Percentiles rank a stretch among this genome's conserved stretches.
Evolutionary conservation across 2,113 vertebrate species (phyloP).

Genomic region (Onychostruthus taczanowskii): DNA sequence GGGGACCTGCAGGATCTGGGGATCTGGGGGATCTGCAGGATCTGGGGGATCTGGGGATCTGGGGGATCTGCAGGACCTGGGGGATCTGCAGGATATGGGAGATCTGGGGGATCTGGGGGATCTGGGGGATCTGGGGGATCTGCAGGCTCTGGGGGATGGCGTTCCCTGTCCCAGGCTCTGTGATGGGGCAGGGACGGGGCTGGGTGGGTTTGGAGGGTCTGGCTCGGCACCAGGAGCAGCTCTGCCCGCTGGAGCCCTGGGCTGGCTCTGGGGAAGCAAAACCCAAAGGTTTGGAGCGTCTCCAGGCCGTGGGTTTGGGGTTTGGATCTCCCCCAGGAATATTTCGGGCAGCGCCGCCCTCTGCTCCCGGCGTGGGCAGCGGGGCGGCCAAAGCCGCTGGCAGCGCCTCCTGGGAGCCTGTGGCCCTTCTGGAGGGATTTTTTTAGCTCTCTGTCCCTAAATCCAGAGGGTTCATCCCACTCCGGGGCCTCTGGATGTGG

Average conservation of each 20-base stretch:
- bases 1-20: too few relatives aligned
- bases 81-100: background rate
- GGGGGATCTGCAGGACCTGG: background rate
- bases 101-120: too few relatives aligned
- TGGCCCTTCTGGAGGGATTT: background rate
- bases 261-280: background rate
- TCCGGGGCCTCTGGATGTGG: background rate
- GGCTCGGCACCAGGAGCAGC: accelerated
- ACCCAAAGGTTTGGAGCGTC: background rate
- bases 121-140: background rate
- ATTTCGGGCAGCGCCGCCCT: background rate
- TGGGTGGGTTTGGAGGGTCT: accelerated
- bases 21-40: background rate
- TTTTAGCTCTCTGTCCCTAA: background rate
- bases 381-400: background rate
- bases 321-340: background rate
- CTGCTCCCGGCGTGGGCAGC: background rate
- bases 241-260: background rate
- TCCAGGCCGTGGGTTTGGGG: background rate
- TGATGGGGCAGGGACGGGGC: accelerated
- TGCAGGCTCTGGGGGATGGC: background rate
- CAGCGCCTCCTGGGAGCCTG: background rate
- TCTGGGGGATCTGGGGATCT: background rate
- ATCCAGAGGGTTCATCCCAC: background rate
- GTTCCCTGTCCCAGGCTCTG: background rate